phyloP scores from a whole-genome alignment of 2,113 vertebrate genomes.

The Anolis carolinensis region DNA sequence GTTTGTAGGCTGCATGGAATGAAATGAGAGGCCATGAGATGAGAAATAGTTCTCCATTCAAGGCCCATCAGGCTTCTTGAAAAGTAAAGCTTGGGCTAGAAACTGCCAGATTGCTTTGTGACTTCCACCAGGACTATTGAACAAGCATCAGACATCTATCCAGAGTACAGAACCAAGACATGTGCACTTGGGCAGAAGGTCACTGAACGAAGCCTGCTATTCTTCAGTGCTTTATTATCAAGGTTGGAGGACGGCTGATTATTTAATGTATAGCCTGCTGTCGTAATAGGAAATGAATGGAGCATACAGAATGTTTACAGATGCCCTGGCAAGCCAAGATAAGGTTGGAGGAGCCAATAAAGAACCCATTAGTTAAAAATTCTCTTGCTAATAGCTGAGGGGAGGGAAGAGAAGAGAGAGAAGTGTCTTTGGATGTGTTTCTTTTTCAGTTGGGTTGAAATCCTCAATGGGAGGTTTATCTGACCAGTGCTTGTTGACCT shows the following conservation, averaged over 20 bases:
- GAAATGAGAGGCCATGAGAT: neutral
- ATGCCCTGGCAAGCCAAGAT: neutral
- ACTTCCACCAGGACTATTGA: neutral
- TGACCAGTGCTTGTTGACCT: neutral
- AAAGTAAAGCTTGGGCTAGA: neutral
- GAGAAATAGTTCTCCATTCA: conserved; percentile 13
- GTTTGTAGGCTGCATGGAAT: neutral
- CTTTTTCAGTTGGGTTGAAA: neutral
- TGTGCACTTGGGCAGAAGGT: neutral
- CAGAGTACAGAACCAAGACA: neutral
- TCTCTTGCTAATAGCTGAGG: neutral
- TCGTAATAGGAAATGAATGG: neutral
- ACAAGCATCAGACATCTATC: neutral
- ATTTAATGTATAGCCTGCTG: conserved; percentile 21
- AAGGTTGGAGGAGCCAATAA: neutral
- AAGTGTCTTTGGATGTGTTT: too few species aligned
- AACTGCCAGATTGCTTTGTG: neutral
- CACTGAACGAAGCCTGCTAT: neutral
- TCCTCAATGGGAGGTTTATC: neutral
- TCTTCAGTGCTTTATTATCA: neutral
- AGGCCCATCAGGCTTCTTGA: neutral
- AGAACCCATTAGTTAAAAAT: neutral
- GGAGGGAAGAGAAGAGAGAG: neutral
- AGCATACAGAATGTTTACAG: neutral
- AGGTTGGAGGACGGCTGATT: conserved; percentile 1